These are phyloP conservation scores for Muntiacus muntjak DNA, from an alignment of 2,113 vertebrate genomes.

Conservation along the genomic window DNA sequence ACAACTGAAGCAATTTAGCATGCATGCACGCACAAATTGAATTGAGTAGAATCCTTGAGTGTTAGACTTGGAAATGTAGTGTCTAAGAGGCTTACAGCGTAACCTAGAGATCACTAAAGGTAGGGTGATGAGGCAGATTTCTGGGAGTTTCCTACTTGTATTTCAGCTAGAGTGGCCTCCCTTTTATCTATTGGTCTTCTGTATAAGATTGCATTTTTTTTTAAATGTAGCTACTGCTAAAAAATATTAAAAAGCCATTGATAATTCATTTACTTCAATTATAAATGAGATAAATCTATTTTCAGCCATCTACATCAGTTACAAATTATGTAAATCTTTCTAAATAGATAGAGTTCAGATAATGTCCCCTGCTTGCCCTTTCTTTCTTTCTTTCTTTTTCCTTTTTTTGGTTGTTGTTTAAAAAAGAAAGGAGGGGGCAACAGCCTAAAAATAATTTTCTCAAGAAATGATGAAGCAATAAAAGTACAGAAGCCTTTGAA, in stretches of 20 bases:
- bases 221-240: background rate
- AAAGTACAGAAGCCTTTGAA: conserved; percentile 63
- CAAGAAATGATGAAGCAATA: conserved; percentile 48
- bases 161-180: background rate
- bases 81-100: background rate
- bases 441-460: conserved; percentile 63
- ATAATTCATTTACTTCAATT: background rate
- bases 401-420: background rate
- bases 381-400: background rate
- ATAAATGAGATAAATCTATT: conserved; percentile 28
- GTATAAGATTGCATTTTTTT: background rate
- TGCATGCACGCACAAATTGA: background rate
- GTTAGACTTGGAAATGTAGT: background rate
- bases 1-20: background rate
- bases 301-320: background rate
- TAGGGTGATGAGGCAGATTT: background rate
- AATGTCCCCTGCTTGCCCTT: background rate
- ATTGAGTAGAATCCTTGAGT: background rate
- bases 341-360: background rate
- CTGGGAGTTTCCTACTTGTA: background rate
- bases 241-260: background rate
- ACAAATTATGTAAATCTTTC: conserved; percentile 25
- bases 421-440: background rate
- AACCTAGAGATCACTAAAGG: background rate
- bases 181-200: background rate